phyloP scores from a whole-genome alignment of 2,113 vertebrate genomes.

The Helogale parvula region DNA sequence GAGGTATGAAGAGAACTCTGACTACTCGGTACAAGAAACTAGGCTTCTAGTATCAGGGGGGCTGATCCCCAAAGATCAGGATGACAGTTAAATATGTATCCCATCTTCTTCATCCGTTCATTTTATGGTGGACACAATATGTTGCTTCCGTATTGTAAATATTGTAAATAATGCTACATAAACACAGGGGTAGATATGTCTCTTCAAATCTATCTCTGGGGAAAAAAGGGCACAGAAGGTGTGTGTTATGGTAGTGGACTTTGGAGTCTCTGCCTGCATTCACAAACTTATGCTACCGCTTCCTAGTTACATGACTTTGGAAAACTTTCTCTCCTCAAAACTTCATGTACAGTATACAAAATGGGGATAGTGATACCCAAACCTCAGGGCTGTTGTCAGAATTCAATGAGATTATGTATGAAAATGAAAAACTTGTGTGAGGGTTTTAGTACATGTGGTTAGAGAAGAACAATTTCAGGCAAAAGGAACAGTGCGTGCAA shows the following conservation, averaged over 20 bases:
- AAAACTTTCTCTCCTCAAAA: not conserved
- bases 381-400: not conserved
- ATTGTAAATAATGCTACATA: not conserved
- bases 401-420: not conserved
- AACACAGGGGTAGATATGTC: not conserved
- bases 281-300: no score
- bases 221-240: not conserved
- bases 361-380: not conserved
- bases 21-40: not conserved
- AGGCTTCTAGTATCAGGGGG: not conserved
- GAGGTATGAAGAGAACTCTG: not conserved
- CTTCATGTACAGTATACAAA: not conserved
- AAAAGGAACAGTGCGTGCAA: not conserved
- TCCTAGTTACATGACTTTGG: not conserved
- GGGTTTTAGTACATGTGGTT: not conserved
- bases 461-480: not conserved
- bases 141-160: not conserved
- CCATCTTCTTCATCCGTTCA: not conserved
- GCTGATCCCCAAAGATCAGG: not conserved
- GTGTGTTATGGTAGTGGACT: not conserved
- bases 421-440: not conserved
- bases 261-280: not conserved
- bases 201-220: not conserved
- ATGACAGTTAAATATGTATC: not conserved
- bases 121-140: not conserved